Conservation (phyloP, 2,888 invertebrate genomes). For the Aromia moschata region DNA sequence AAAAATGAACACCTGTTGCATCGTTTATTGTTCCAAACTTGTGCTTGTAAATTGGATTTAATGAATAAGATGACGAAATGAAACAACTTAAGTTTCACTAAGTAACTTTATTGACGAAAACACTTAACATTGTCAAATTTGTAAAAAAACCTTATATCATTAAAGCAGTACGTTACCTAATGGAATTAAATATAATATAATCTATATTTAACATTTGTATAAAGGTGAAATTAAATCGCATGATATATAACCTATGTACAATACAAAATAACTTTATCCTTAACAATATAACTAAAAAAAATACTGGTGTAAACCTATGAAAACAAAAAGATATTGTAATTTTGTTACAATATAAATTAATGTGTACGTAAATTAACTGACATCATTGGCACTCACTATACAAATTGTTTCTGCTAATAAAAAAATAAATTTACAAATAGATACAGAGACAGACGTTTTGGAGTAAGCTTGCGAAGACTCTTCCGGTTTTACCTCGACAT, state of each 20-base stretch:
- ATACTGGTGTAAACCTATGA: not conserved
- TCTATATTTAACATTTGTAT: not conserved
- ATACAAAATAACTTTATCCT: not conserved
- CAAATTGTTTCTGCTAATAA: not conserved
- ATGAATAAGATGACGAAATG: too few relatives aligned
- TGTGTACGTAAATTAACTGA: not conserved
- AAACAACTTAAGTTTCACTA: too few relatives aligned
- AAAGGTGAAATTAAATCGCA: not conserved
- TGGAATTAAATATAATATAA: constrained; percentile 12
- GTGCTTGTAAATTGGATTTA: too few relatives aligned
- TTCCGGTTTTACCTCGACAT: not conserved
- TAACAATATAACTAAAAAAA: not conserved
- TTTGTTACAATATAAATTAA: not conserved
- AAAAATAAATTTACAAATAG: constrained; percentile 13
- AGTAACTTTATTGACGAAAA: constrained; percentile 16
- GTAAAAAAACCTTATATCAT: constrained; percentile 21
- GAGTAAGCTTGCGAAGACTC: not conserved
- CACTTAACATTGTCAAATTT: constrained; percentile 7
- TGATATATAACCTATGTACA: not conserved
- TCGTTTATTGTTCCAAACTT: too few relatives aligned
- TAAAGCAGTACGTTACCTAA: constrained; percentile 3
- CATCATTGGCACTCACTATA: constrained; percentile 16
- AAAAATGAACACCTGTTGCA: too few relatives aligned
- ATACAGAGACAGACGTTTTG: not conserved
- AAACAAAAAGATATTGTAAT: not conserved